phyloP scores from a whole-genome alignment of 1,140 invertebrate species.

The Lasioglossum baleicum region DNA sequence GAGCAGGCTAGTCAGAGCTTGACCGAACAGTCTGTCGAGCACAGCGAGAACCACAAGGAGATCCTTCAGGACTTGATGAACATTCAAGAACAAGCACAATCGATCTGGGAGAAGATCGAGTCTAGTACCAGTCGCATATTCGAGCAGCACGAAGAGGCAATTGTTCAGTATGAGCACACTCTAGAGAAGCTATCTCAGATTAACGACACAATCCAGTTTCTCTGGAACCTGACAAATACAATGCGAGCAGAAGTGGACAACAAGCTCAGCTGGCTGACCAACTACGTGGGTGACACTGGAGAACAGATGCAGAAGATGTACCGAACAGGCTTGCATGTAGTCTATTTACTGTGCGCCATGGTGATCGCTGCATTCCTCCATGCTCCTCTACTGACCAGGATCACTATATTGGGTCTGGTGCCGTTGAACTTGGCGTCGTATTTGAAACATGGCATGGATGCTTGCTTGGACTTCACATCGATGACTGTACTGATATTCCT shows the following conservation, averaged over 20 bases:
- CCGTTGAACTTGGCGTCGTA: slow-evolving; percentile 73
- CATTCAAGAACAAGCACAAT: slow-evolving; percentile 81
- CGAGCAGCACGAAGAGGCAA: slow-evolving; percentile 80
- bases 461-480: slow-evolving; percentile 73
- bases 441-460: slow-evolving; percentile 73
- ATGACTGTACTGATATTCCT: slow-evolving; percentile 73
- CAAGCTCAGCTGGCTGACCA: slow-evolving; percentile 81
- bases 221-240: slow-evolving; percentile 80
- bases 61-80: slow-evolving; percentile 81
- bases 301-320: slow-evolving; percentile 72
- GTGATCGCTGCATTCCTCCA: slow-evolving; percentile 75
- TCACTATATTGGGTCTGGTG: slow-evolving; percentile 71
- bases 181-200: slow-evolving; percentile 83
- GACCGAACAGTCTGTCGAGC: slow-evolving; percentile 76
- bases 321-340: slow-evolving; percentile 62
- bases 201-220: slow-evolving; percentile 81
- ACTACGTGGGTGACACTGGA: slow-evolving; percentile 80
- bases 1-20: slow-evolving; percentile 80
- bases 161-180: slow-evolving; percentile 81
- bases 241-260: slow-evolving; percentile 80
- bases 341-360: slow-evolving; percentile 74
- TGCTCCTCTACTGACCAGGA: slow-evolving; percentile 71
- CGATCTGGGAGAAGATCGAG: slow-evolving; percentile 81
- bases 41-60: slow-evolving; percentile 80
- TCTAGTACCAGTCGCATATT: slow-evolving; percentile 79